A percentile compares a stretch with the other conserved stretches of the same genome.
These are phyloP conservation scores for Hippocampus abdominalis DNA, from an alignment of 2,113 vertebrate genomes.

Conservation along the genomic window DNA sequence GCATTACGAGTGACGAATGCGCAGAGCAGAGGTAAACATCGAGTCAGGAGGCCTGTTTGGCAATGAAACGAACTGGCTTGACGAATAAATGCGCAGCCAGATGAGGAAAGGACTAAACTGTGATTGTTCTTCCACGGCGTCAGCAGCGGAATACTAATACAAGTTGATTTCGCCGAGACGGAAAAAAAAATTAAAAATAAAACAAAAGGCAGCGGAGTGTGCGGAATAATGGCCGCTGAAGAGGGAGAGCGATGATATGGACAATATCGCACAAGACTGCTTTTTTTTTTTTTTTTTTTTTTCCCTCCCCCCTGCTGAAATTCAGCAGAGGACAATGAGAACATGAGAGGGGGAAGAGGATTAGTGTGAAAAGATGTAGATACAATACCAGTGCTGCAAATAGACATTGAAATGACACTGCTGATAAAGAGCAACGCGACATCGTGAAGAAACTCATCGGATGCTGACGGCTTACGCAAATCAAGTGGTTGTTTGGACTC, in stretches of 20 bases:
- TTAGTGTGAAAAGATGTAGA: slow-evolving; percentile 45
- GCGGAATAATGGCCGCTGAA: slow-evolving; percentile 9
- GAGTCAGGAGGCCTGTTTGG: slow-evolving; percentile 24
- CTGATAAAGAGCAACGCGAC: slow-evolving; percentile 33
- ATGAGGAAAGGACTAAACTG: slow-evolving; percentile 26
- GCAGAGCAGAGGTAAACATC: slow-evolving; percentile 38
- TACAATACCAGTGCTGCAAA: slow-evolving; percentile 28
- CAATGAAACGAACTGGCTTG: slow-evolving; percentile 11
- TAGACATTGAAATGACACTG: slow-evolving; percentile 30
- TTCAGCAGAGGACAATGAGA: slow-evolving; percentile 2
- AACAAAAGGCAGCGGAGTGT: slow-evolving; percentile 7
- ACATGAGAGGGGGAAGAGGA: slow-evolving; percentile 35
- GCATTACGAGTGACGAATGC: slow-evolving; percentile 50
- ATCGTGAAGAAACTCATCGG: neutral
- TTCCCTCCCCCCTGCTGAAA: slow-evolving; percentile 8
- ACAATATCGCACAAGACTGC: slow-evolving; percentile 16
- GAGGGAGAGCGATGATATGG: slow-evolving; percentile 24
- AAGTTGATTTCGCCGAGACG: slow-evolving; percentile 4
- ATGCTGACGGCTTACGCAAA: too few relatives aligned
- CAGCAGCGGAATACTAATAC: neutral
- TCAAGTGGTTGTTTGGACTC: too few relatives aligned
- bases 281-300: slow-evolving; percentile 11
- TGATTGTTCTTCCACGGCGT: slow-evolving; percentile 20
- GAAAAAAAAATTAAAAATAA: slow-evolving; percentile 6
- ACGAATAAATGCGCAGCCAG: slow-evolving; percentile 20